Evolutionary conservation across 2,113 vertebrate genomes (phyloP).

Genomic region (Toxostoma redivivum): DNA sequence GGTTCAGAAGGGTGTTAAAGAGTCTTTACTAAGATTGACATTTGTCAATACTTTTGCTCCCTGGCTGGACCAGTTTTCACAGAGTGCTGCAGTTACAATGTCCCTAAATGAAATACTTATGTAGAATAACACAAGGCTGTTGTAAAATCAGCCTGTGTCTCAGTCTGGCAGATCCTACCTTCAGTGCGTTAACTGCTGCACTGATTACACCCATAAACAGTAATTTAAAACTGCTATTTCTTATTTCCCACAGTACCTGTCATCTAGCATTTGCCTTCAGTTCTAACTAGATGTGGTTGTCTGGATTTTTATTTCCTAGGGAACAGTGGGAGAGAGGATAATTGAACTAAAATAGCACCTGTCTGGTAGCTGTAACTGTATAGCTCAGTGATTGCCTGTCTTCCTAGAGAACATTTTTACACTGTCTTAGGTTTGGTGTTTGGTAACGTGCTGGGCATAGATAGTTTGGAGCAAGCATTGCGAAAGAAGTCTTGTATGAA

Average conservation of each 20-base stretch:
- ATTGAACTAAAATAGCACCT: neutral
- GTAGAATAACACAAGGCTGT: neutral
- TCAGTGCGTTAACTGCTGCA: neutral
- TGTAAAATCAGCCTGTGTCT: neutral
- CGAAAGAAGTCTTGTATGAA: neutral
- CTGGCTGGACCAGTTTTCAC: neutral
- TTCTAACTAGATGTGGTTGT: neutral
- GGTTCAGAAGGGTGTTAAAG: neutral
- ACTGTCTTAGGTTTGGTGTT: neutral
- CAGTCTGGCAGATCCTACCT: neutral
- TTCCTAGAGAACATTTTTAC: neutral
- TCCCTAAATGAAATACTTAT: neutral
- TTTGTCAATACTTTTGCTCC: fast-evolving
- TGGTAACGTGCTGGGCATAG: neutral
- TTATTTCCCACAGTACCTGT: neutral
- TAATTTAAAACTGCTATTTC: neutral
- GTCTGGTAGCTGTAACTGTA: neutral
- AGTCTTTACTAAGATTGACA: neutral
- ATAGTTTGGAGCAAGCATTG: neutral
- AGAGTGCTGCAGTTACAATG: neutral
- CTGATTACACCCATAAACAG: neutral
- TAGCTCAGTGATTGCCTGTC: neutral
- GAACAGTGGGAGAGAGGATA: neutral
- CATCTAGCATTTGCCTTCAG: neutral
- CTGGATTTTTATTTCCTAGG: neutral